Percentiles rank a stretch among this genome's conserved stretches.
Evolutionary conservation across 2,113 vertebrate genomes (phyloP).

Genomic region (Nannobrachium achirus): DNA sequence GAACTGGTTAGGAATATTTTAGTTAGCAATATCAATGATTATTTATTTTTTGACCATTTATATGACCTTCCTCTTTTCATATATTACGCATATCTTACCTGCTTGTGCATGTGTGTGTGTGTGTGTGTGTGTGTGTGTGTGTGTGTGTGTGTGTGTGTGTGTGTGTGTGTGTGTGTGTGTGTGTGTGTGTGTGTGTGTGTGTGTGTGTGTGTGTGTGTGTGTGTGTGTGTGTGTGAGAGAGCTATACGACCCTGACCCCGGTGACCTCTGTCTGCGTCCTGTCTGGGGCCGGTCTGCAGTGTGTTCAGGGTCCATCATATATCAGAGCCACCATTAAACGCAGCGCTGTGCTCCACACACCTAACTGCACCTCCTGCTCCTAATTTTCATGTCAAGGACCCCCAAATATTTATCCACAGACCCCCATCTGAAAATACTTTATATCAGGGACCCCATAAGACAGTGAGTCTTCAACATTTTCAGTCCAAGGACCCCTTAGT

Average conservation of each 20-base stretch:
- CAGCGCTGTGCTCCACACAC: slow-evolving; percentile 46
- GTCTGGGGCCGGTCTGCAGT: slow-evolving; percentile 53
- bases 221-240: slow-evolving; percentile 11
- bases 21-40: slow-evolving; percentile 12
- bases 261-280: slow-evolving; percentile 61
- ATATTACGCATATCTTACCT: too few relatives aligned
- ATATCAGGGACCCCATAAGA: too few relatives aligned
- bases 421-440: too few relatives aligned
- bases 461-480: too few relatives aligned
- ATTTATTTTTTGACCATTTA: too few relatives aligned
- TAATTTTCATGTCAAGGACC: too few relatives aligned
- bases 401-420: too few relatives aligned
- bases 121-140: too few relatives aligned
- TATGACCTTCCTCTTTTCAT: too few relatives aligned
- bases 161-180: not conserved
- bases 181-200: not conserved
- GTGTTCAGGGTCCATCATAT: slow-evolving; percentile 64
- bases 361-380: too few relatives aligned
- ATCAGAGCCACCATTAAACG: slow-evolving; percentile 73
- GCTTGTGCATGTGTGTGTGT: not conserved
- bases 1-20: slow-evolving; percentile 18
- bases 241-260: slow-evolving; percentile 43
- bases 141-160: slow-evolving; percentile 5
- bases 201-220: too few relatives aligned
- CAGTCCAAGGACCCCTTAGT: too few relatives aligned